phyloP scores from a whole-genome alignment of 1,140 invertebrate genomes.

The Homalodisca vitripennis region DNA sequence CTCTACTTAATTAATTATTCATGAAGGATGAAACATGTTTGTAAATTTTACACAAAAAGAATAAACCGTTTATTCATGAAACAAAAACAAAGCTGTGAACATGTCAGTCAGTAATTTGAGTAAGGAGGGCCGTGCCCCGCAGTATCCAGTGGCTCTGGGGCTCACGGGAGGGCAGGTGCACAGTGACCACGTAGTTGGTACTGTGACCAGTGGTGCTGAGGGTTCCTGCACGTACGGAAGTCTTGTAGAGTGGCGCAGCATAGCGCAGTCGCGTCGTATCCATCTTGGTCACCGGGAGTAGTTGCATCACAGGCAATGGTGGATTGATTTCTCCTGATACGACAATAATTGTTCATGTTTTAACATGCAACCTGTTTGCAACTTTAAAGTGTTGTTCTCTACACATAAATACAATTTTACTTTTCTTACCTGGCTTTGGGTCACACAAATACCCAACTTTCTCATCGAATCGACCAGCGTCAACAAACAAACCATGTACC shows the following conservation, averaged over 20 bases:
- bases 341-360: not conserved
- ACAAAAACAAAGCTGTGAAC: not conserved
- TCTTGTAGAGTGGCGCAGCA: conserved; percentile 80
- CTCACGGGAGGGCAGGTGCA: conserved; percentile 62
- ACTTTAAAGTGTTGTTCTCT: not conserved
- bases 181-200: conserved; percentile 84
- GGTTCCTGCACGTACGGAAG: conserved; percentile 75
- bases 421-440: conserved; percentile 59
- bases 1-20: too few species aligned
- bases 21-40: too few species aligned
- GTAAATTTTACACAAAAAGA: not conserved
- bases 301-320: conserved; percentile 69
- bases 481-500: conserved; percentile 83
- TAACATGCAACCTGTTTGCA: not conserved
- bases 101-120: conserved; percentile 71
- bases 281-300: conserved; percentile 64
- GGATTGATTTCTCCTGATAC: conserved; percentile 70
- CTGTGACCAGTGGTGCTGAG: conserved; percentile 87
- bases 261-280: conserved; percentile 65
- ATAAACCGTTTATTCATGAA: not conserved
- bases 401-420: not conserved
- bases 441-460: conserved; percentile 64
- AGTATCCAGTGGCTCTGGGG: conserved; percentile 78
- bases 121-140: conserved; percentile 79
- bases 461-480: conserved; percentile 81